Base-by-base conservation (phyloP, 2,888 invertebrate genomes). In the Pemphredon lugubris region DNA sequence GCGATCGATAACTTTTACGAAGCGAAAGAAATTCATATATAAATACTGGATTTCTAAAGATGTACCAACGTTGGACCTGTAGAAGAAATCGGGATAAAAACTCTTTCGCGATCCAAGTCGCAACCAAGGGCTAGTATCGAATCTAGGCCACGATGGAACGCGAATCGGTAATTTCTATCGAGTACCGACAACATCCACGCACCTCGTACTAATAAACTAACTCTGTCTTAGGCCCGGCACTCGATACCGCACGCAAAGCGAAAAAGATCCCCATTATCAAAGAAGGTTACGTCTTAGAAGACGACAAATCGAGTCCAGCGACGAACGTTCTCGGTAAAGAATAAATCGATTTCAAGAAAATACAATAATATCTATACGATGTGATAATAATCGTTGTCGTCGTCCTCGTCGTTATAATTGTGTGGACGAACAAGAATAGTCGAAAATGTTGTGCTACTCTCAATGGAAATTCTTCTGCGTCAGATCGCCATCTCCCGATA, bases 221-320 rank as follows among this genome's bases (percentile, higher is more conserved):
- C 68, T 74, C n/a, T n/a, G n/a, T 61, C 55, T 73, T 76, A 88
- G 88, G 75, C 96, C 96, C 3, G 94, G 94, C 20, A 95, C 95
- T 7, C 94, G 96, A 82, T 97, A 96, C 86, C 92, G 96, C 67
- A 96, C 96, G 85, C 96, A 97, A 90, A 96, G 96, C 84, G 97
- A 97, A 88, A 95, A 96, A 84, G 97, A 97, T 91, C 96, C 96
- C 0, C 93, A 95, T 87, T 96, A 96, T 83, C 93, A 93, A 69
- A 91, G 93, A 72, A 94, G 95, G 88, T 90, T 94, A 58, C 91
- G 94, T 14, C 92, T 93, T 84, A 93, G 93, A 87, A 91, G 93
- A 75, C 92, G 94, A 66, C 90, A 89, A 51, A 82, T 87, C 6
- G 90, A 91, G 69, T 87, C 88, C 2, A 91, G 90, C 72, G 91